A percentile compares a stretch with the other conserved stretches of the same genome.
These are phyloP conservation scores for Geophilus truncorum DNA, from an alignment of 2,888 invertebrate genomes.

Conservation along the genomic window DNA sequence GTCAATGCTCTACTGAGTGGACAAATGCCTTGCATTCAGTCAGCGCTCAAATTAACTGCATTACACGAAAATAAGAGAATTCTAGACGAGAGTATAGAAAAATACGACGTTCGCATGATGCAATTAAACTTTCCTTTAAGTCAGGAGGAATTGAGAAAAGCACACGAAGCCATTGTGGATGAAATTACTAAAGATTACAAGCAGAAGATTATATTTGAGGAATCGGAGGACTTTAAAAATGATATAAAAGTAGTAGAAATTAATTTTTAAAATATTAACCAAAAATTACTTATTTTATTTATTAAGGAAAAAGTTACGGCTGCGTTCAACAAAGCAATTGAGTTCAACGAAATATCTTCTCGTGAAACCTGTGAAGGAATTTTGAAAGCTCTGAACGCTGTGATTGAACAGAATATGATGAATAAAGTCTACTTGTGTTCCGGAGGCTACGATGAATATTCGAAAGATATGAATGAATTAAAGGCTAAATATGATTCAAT, in stretches of 20 bases:
- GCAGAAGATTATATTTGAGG: constrained; percentile 7
- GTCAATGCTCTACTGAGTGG: background rate
- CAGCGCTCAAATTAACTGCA: constrained; percentile 2
- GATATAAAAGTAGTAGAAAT: background rate
- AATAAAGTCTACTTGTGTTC: background rate
- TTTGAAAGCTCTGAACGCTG: background rate
- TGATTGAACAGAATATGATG: background rate
- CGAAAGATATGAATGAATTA: background rate
- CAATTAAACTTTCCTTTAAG: background rate
- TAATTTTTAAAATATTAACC: no score
- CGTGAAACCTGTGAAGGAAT: background rate
- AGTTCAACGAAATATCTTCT: background rate
- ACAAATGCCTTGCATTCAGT: constrained; percentile 13
- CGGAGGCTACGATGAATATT: background rate
- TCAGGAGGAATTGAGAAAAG: background rate
- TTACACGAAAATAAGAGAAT: background rate
- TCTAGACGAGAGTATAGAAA: background rate
- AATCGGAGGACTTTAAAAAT: background rate
- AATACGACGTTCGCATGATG: background rate
- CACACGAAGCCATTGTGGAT: background rate
- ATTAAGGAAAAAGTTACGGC: background rate
- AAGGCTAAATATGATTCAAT: background rate
- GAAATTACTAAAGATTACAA: background rate
- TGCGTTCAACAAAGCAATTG: background rate
- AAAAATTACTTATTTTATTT: no score